Base-by-base conservation (phyloP, 2,888 invertebrate genomes). In the Eupithecia vulgata region DNA sequence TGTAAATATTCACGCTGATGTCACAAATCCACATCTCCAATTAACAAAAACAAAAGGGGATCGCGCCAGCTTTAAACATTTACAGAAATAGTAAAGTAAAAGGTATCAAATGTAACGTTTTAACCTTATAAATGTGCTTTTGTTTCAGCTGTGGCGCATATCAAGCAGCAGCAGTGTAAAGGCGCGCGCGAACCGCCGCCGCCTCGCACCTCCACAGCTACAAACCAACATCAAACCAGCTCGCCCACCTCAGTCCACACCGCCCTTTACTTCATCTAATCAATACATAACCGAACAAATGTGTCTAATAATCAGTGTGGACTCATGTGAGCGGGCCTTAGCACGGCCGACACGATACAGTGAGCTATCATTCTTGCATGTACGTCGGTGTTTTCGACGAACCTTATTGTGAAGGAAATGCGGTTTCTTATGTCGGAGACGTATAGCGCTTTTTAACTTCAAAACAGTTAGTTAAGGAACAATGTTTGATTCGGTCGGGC, bases 131-230 rank as follows among this genome's bases (percentile, higher is more conserved):
- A 34, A 45, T 74, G 61, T 34, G 17, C 17, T 35, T 42, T 73
- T 80, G 76, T 81, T 85, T 0, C 88, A 91, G 91, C 79, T 81
- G 80, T 80, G 87, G 87, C 89, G 91, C 85, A 85, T 84, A 85
- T 81, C 80, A 84, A 82, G 85, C 87, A 81, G 85, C 77, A 80
- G 85, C 75, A 76, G 79, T 68, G 35, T n/a, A 67, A 68, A 73
- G 68, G 78, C 59, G 73, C 68, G 67, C 68, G 68, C 61, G 68
- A 12, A 52, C 66, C 79, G 74, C 78, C 71, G 67, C 72, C 78
- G 71, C 57, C 75, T 65, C 67, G 59, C 70, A 70, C 69, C 8
- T 25, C 68, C 72, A 64, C 62, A 62, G 52, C 72, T 61, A 59
- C 59, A 69, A 17, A 73, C 67, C 69, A 52, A 42, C 71, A 69